A percentile compares a stretch with the other conserved stretches of the same genome.
phyloP scores from a whole-genome alignment of 2,113 vertebrate species.

The Sialia sialis region DNA sequence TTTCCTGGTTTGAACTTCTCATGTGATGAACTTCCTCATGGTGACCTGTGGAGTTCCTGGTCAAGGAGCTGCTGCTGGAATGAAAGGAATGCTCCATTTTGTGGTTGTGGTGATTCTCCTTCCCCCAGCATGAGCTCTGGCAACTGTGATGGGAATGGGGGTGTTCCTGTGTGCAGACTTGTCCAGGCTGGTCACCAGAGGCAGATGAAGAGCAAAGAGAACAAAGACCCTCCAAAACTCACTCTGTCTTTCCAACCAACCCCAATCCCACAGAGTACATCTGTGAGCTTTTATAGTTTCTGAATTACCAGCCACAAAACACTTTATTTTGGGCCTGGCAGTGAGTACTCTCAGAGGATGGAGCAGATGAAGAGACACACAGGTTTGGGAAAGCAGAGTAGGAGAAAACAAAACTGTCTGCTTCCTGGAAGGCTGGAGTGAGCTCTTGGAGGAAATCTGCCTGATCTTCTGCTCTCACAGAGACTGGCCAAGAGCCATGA shows the following conservation, averaged over 20 bases:
- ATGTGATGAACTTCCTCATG: background rate
- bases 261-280: fast-evolving
- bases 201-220: background rate
- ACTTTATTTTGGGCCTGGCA: background rate
- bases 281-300: background rate
- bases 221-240: background rate
- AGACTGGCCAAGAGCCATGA: background rate
- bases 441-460: background rate
- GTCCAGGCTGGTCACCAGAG: background rate
- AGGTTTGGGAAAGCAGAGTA: background rate
- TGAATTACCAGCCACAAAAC: background rate
- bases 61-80: background rate
- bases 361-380: background rate
- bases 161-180: background rate
- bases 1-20: background rate
- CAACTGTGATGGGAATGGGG: background rate
- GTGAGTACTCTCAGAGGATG: background rate
- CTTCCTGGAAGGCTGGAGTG: background rate
- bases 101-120: background rate
- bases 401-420: background rate
- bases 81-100: background rate
- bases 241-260: background rate
- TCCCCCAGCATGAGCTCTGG: background rate
- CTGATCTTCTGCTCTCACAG: background rate
- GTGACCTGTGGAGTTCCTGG: background rate